A percentile compares a stretch with the other conserved stretches of the same genome.
phyloP scores from a whole-genome alignment of 1,140 invertebrate species.

The Neelides sp. region DNA sequence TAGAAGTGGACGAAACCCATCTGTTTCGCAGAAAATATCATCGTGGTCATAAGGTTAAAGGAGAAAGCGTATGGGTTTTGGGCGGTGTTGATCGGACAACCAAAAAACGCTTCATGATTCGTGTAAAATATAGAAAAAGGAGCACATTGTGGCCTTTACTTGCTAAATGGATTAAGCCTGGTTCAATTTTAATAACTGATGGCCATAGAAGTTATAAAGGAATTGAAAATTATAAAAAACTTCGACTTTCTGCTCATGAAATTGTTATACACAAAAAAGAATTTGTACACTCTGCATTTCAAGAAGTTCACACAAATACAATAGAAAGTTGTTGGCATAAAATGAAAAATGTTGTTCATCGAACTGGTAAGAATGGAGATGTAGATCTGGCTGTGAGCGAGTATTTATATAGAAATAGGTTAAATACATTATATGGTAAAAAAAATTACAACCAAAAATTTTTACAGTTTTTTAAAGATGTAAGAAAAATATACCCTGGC shows the following conservation, averaged over 20 bases:
- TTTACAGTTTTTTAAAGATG: too few relatives aligned
- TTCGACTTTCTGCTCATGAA: not conserved
- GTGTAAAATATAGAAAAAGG: not conserved
- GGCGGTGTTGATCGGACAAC: not conserved
- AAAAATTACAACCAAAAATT: too few relatives aligned
- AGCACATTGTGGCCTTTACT: constrained; percentile 1
- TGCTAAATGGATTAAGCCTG: not conserved
- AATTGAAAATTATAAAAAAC: not conserved
- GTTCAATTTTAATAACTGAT: not conserved
- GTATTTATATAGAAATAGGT: too few relatives aligned
- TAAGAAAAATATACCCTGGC: too few relatives aligned
- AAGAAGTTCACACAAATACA: not conserved
- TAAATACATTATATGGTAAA: too few relatives aligned
- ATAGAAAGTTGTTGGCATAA: not conserved
- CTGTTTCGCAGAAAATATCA: constrained; percentile 1
- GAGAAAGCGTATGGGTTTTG: not conserved
- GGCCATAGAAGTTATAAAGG: not conserved
- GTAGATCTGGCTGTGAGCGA: too few relatives aligned
- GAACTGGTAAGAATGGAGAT: not conserved
- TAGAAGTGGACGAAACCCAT: not conserved
- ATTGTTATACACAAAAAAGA: not conserved
- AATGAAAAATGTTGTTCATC: not conserved
- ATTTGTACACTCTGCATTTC: not conserved
- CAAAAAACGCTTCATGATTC: too few relatives aligned
- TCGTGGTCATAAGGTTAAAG: not conserved